Evolutionary conservation across 2,888 invertebrate genomes (phyloP), one percentile per base, ranked within the genome.

Genomic region (Gymnoscelis rufifasciata): DNA sequence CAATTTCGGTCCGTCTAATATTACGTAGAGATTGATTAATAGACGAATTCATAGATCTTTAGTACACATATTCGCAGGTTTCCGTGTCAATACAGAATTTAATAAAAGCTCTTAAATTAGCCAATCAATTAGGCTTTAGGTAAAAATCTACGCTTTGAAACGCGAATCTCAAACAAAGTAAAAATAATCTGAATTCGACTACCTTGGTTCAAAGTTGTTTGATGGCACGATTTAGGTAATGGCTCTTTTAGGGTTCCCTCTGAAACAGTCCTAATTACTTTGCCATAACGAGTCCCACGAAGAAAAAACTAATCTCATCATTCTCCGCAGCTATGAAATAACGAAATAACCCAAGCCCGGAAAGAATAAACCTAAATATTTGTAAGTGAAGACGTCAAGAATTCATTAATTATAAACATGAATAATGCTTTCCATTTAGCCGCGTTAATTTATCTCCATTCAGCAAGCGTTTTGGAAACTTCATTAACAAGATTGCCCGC

Each of bases 361-460:
- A 12, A 28, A 33, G 7, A 37, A 15, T 15, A 35, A 51, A 43
- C 24, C 23, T 37, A 40, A 37, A 46, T 33, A 43, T 36, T 19
- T 36, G 43, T 38, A 14, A 50, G 48, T 54, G 43, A 50, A 52
- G 51, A 57, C 49, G 50, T 53, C 44, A 52, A 47, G 29, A 52
- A 53, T 51, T 53, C 49, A 50, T 57, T 51, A 51, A 53, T 53
- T 43, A 44, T 45, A 47, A 55, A 54, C 54, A 50, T 54, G 59
- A 65, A 64, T 58, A 60, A 63, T 56, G 56, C 57, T 66, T 53
- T 43, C 51, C 46, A 48, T 51, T 57, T 62, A 55, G 43, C 45
- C 37, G 39, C 50, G 49, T 64, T 63, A 60, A 66, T 64, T 64
- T 63, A 54, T 58, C 51, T 49, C 59, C 41, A 58, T 66, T 65